Conservation (phyloP, 2,888 invertebrate species). For the Eupithecia exiguata region DNA sequence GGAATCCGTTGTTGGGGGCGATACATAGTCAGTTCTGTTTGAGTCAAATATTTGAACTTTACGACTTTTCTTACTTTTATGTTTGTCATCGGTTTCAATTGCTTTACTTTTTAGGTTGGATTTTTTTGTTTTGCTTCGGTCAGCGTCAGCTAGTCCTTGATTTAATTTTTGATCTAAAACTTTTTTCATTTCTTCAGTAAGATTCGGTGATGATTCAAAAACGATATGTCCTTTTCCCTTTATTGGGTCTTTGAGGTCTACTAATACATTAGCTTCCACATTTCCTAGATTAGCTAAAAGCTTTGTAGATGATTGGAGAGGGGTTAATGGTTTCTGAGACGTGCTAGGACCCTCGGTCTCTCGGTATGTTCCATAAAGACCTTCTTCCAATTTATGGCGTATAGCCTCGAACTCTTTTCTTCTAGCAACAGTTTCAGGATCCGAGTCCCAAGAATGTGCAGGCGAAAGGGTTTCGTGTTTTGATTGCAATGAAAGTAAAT, state of each 20-base stretch:
- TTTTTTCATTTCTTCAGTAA: conserved; percentile 45
- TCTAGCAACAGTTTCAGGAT: neutral
- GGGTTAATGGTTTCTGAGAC: neutral
- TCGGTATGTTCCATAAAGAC: neutral
- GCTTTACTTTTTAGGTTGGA: conserved; percentile 57
- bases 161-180: conserved; percentile 33
- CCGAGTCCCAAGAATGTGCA: neutral
- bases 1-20: neutral
- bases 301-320: neutral
- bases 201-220: conserved; percentile 45
- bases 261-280: neutral
- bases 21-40: conserved; percentile 23
- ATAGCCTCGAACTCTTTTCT: neutral
- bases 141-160: conserved; percentile 8
- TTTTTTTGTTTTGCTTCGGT: conserved; percentile 33
- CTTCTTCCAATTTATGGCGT: neutral
- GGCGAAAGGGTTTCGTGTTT: neutral
- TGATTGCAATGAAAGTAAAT: neutral
- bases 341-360: neutral
- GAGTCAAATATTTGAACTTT: conserved; percentile 57
- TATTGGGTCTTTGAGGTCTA: neutral
- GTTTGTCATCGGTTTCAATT: conserved; percentile 53
- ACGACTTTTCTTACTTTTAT: conserved; percentile 30
- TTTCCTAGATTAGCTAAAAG: neutral
- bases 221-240: conserved; percentile 1